These are phyloP conservation scores for Ramazzottius varieornatus DNA, from an alignment of 2,888 invertebrate species.

Conservation along the genomic window DNA sequence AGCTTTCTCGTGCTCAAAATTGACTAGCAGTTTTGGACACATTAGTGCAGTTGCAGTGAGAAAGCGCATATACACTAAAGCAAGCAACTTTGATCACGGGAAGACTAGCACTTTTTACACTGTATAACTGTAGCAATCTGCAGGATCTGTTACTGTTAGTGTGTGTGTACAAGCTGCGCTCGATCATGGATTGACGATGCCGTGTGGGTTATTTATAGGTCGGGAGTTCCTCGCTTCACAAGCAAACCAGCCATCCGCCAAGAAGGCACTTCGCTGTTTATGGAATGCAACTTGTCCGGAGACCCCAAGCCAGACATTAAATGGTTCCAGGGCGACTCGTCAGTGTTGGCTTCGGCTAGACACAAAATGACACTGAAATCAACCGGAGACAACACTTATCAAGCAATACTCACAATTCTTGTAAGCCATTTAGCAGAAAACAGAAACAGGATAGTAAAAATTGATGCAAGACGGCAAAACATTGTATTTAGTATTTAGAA, in stretches of 20 bases:
- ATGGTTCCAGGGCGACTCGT: conserved; percentile 59
- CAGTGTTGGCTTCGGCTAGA: conserved; percentile 29
- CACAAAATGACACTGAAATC: conserved; percentile 71
- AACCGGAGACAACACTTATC: conserved; percentile 62
- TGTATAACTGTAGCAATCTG: no score
- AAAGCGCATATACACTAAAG: no score
- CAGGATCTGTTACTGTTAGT: no score
- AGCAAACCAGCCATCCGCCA: conserved; percentile 86
- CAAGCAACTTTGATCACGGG: no score
- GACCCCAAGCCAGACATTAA: conserved; percentile 78
- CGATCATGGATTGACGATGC: no score
- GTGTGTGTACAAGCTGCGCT: no score
- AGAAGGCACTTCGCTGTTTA: conserved; percentile 60
- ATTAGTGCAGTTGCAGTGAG: no score
- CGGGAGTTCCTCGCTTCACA: conserved; percentile 54
- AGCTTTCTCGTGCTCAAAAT: no score
- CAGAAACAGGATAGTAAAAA: not conserved
- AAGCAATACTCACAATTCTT: conserved; percentile 68
- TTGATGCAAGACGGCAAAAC: no score
- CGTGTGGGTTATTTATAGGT: not conserved
- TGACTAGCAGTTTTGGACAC: no score
- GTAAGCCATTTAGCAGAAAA: conserved; percentile 13
- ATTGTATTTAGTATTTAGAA: no score
- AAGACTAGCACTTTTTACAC: no score
- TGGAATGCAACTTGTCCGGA: conserved; percentile 85